Conservation (phyloP, 2,797 vertebrate genomes). For the Rhodeus uyekii region DNA sequence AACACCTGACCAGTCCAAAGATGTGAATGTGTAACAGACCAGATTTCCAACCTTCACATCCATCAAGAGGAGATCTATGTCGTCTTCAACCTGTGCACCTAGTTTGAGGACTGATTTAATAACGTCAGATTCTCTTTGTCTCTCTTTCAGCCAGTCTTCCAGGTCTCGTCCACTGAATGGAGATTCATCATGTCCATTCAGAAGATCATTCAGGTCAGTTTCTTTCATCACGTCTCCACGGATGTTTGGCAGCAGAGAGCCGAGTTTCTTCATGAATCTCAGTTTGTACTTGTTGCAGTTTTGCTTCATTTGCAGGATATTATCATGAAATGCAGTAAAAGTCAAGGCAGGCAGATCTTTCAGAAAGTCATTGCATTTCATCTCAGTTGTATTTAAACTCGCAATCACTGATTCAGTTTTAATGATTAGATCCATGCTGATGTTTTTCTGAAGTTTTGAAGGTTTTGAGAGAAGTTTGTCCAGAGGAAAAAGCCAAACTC, state of each 20-base stretch:
- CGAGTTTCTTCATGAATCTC: neutral
- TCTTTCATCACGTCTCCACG: slow-evolving; percentile 57
- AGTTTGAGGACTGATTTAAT: slow-evolving; percentile 49
- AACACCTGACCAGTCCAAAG: slow-evolving; percentile 36
- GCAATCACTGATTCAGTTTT: neutral
- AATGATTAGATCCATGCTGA: neutral
- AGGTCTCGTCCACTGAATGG: slow-evolving; percentile 58
- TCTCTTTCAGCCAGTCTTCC: slow-evolving; percentile 61
- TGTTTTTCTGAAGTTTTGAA: neutral
- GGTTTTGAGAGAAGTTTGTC: neutral
- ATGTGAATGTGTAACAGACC: slow-evolving; percentile 42
- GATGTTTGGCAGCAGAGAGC: slow-evolving; percentile 38
- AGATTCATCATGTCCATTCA: slow-evolving; percentile 51
- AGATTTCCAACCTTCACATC: slow-evolving; percentile 7
- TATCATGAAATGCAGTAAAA: neutral
- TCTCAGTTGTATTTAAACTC: neutral
- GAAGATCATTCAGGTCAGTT: slow-evolving; percentile 44
- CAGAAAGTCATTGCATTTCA: neutral
- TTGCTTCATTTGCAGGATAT: neutral
- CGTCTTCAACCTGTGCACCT: slow-evolving; percentile 17
- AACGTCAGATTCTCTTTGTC: slow-evolving; percentile 50
- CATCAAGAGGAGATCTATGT: neutral
- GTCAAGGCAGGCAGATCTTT: neutral
- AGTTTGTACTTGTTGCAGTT: neutral
- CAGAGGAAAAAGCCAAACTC: neutral